These are phyloP conservation scores for Strix uralensis DNA, from an alignment of 2,113 vertebrate species.

Conservation along the genomic window DNA sequence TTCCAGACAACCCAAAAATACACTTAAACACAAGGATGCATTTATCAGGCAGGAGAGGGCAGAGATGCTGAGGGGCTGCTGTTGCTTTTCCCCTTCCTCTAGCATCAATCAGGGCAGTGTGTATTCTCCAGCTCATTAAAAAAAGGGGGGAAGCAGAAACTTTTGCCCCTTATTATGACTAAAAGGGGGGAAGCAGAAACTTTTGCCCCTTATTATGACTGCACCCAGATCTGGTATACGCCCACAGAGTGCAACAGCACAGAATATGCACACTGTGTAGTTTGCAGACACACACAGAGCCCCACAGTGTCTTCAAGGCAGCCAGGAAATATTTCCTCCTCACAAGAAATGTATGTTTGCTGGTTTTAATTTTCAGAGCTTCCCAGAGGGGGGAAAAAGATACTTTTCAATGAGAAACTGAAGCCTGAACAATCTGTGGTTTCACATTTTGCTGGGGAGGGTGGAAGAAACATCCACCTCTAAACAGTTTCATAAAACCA, in stretches of 20 bases:
- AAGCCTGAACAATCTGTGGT: neutral
- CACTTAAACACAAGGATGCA: fast-evolving
- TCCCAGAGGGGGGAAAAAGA: neutral
- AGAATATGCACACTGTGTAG: neutral
- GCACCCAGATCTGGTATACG: neutral
- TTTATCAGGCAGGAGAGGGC: neutral
- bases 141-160: neutral
- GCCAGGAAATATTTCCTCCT: constrained; percentile 26
- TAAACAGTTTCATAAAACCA: neutral
- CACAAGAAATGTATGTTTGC: constrained; percentile 12
- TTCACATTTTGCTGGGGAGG: neutral
- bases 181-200: neutral
- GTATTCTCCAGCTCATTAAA: neutral
- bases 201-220: neutral
- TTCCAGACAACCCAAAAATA: neutral
- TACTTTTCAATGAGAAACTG: constrained; percentile 23
- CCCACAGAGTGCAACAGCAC: neutral
- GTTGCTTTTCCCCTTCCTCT: neutral
- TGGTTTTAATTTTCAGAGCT: constrained; percentile 49
- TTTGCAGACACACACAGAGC: neutral
- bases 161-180: neutral
- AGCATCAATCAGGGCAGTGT: neutral
- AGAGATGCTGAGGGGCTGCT: neutral
- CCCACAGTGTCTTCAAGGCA: neutral
- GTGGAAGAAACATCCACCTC: constrained; percentile 1